These are phyloP conservation scores for Ranitomeya variabilis DNA, from an alignment of 2,113 vertebrate species.

Conservation along the genomic window DNA sequence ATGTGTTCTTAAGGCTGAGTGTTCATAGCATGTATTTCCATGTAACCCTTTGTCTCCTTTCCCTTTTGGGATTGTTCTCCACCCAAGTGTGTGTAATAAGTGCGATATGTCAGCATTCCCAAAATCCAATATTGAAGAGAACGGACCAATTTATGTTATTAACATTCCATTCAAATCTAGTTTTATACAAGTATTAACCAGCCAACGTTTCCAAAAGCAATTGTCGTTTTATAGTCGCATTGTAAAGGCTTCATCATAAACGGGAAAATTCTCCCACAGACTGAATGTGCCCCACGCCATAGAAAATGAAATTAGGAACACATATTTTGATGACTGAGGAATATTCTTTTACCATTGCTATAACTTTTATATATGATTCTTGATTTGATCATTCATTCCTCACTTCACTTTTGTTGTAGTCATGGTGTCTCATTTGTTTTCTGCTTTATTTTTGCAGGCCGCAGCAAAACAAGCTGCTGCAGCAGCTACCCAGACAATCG, in stretches of 20 bases:
- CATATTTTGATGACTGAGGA: not conserved
- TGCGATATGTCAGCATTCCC: not conserved
- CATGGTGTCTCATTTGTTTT: not conserved
- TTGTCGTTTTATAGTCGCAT: no score
- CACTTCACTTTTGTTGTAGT: not conserved
- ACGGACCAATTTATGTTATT: not conserved
- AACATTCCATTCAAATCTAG: not conserved
- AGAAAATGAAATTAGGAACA: conserved; percentile 4
- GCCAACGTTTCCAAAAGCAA: no score
- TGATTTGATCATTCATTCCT: not conserved
- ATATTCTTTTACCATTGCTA: not conserved
- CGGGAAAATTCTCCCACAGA: not conserved
- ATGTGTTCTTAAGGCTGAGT: not conserved
- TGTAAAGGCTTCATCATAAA: not conserved
- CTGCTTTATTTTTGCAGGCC: conserved; percentile 70
- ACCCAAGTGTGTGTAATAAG: no score
- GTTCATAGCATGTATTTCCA: not conserved
- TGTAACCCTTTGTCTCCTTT: no score
- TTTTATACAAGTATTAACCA: no score
- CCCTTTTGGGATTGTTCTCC: no score
- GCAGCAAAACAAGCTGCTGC: conserved; percentile 97
- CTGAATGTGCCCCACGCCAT: not conserved
- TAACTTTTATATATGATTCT: not conserved
- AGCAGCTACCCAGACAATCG: conserved; percentile 95
- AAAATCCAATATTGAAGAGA: not conserved